Percentiles rank a stretch among this genome's conserved stretches.
phyloP scores from a whole-genome alignment of 2,797 vertebrate species.

The Paguma larvata region DNA sequence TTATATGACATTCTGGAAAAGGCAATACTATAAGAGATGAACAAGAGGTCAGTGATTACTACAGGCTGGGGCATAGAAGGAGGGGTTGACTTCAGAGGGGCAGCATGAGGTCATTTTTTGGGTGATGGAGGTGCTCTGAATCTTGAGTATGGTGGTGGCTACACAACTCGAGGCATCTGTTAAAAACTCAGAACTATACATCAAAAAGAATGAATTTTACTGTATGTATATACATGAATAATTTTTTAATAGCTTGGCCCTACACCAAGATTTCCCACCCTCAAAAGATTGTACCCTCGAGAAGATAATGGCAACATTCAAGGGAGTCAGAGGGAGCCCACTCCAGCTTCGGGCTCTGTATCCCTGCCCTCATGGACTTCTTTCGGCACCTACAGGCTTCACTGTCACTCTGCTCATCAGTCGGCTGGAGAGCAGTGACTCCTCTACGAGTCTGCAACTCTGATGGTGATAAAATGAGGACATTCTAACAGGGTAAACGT shows the following conservation, averaged over 20 bases:
- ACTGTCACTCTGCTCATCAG: neutral
- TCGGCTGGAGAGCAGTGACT: neutral
- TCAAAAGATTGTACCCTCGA: neutral
- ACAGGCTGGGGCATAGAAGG: neutral
- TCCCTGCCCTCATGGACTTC: neutral
- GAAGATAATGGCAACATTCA: neutral
- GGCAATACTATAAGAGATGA: constrained; percentile 23
- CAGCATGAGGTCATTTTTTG: neutral
- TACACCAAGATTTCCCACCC: constrained; percentile 17
- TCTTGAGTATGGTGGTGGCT: neutral
- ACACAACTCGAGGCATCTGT: neutral
- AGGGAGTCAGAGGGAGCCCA: neutral
- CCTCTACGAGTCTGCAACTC: neutral
- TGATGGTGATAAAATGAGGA: neutral
- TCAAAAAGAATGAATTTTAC: neutral
- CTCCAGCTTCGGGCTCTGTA: neutral
- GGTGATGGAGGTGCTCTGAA: neutral
- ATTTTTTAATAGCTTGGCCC: constrained; percentile 6
- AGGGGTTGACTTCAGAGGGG: neutral
- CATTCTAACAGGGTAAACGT: neutral
- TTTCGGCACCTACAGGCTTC: neutral
- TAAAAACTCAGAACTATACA: constrained; percentile 2
- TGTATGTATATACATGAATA: neutral
- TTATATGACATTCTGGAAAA: constrained; percentile 22
- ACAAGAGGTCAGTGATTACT: neutral